These are phyloP conservation scores for Ellobium chinense DNA, from an alignment of 2,888 invertebrate species.

Conservation along the genomic window DNA sequence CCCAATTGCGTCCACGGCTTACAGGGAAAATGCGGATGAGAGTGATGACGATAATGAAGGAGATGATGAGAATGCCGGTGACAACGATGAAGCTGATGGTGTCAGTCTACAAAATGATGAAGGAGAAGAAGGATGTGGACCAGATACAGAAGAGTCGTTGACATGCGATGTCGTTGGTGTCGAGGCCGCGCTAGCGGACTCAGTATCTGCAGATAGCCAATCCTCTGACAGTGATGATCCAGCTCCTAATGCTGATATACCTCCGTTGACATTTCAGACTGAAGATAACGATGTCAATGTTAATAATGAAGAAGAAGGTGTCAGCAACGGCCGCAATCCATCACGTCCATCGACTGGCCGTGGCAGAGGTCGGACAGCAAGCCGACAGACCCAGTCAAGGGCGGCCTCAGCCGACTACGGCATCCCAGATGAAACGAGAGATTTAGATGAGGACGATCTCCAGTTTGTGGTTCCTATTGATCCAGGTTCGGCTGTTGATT, in stretches of 20 bases:
- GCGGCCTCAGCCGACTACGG: slow-evolving; percentile 9
- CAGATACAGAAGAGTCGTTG: no score
- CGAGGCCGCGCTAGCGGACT: no score
- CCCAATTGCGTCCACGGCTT: no score
- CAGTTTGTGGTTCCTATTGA: neutral
- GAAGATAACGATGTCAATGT: neutral
- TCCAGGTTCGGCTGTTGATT: neutral
- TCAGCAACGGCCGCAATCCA: neutral
- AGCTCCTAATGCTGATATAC: no score
- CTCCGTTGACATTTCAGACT: no score
- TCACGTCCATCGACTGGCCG: neutral
- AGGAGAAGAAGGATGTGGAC: no score
- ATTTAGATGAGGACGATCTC: neutral
- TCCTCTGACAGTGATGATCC: no score
- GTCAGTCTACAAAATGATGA: no score
- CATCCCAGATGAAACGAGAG: neutral
- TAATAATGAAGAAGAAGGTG: neutral
- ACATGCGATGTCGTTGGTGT: no score
- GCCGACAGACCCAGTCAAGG: neutral
- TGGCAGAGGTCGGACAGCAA: neutral
- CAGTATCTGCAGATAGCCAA: no score
- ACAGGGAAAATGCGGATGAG: no score
- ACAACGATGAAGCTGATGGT: neutral
- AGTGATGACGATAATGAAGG: neutral
- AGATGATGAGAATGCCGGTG: neutral